Conservation (phyloP, 2,113 vertebrate species). For the Rousettus leschenaultii region DNA sequence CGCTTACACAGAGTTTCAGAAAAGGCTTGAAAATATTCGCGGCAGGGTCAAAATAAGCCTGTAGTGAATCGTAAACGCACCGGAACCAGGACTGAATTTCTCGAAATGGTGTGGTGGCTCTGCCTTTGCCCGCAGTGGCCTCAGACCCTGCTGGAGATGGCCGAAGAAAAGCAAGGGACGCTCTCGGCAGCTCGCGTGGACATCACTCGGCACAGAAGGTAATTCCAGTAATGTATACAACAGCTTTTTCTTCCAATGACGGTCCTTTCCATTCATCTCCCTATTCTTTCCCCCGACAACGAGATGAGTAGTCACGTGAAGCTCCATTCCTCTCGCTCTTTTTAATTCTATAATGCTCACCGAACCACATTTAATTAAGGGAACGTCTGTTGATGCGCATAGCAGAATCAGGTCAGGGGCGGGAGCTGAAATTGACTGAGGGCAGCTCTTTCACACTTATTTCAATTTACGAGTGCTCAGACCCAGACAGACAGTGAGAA, state of each 20-base stretch:
- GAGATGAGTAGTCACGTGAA: not conserved
- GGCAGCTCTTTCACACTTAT: slow-evolving; percentile 74
- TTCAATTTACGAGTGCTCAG: slow-evolving; percentile 80
- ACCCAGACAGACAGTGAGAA: slow-evolving; percentile 76
- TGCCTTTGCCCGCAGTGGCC: not conserved
- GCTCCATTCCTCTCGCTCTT: not conserved
- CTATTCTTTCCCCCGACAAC: slow-evolving; percentile 30
- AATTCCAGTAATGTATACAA: slow-evolving; percentile 18
- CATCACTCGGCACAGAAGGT: slow-evolving; percentile 24
- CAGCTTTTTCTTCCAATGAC: slow-evolving; percentile 8
- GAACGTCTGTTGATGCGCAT: slow-evolving; percentile 74
- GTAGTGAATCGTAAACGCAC: not conserved
- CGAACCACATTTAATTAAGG: slow-evolving; percentile 79
- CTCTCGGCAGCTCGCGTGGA: not conserved
- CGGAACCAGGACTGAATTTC: not conserved
- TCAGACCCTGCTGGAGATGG: not conserved
- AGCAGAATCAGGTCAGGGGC: slow-evolving; percentile 75
- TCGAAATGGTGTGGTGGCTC: not conserved
- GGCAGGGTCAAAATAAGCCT: not conserved
- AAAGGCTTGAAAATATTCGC: not conserved
- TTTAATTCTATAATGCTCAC: slow-evolving; percentile 56
- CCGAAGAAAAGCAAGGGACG: not conserved
- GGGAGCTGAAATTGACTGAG: slow-evolving; percentile 77
- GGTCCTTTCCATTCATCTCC: slow-evolving; percentile 12
- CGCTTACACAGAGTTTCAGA: slow-evolving; percentile 14